Conservation (phyloP, 2,113 vertebrate species). For the Gracilinanus agilis region DNA sequence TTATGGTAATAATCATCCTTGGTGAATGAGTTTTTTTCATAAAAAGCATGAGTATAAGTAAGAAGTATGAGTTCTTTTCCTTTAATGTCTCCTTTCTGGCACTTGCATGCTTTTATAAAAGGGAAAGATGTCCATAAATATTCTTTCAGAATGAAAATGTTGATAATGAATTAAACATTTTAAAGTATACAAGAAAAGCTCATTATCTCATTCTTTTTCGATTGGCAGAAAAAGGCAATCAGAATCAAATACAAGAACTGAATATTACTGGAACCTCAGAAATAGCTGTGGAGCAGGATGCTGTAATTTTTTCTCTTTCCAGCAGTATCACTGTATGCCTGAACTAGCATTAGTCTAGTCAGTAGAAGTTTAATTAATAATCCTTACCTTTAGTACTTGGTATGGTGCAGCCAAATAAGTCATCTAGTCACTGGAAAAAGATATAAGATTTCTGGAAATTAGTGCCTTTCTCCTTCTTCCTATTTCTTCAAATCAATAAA, state of each 20-base stretch:
- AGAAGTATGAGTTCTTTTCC: conserved; percentile 36
- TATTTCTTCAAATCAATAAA: not conserved
- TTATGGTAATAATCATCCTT: conserved; percentile 19
- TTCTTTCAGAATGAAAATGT: conserved; percentile 5
- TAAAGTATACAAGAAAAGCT: conserved; percentile 14
- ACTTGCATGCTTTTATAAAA: conserved; percentile 9
- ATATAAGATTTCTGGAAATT: not conserved
- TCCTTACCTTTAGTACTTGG: too few relatives aligned
- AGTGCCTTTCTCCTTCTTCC: not conserved
- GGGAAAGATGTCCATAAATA: not conserved
- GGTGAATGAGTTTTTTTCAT: conserved; percentile 5
- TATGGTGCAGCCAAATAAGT: not conserved
- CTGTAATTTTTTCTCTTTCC: not conserved
- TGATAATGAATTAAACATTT: conserved; percentile 50
- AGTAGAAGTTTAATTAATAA: not conserved
- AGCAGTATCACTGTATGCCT: not conserved
- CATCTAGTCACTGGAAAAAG: not conserved
- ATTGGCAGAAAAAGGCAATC: not conserved
- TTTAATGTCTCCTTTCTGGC: conserved; percentile 29
- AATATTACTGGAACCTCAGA: not conserved
- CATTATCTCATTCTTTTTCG: conserved; percentile 20
- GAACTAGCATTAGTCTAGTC: not conserved
- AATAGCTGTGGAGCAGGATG: not conserved
- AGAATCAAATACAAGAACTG: not conserved
- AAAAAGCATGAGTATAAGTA: conserved; percentile 38